phyloP scores from a whole-genome alignment of 2,888 invertebrate genomes.

The Quadriops clusia region DNA sequence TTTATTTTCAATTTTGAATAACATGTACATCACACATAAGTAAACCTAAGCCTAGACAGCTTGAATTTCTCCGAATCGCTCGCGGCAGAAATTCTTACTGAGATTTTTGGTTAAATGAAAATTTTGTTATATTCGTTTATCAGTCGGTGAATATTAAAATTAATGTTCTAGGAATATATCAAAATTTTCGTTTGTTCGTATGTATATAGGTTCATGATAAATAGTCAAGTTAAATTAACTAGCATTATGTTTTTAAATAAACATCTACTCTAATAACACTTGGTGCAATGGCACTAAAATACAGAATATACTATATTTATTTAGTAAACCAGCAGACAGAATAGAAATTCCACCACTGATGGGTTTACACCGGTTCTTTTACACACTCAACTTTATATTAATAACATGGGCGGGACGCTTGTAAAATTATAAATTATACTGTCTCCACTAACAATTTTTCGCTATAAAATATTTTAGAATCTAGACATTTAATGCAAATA shows the following conservation, averaged over 20 bases:
- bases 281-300: constrained; percentile 35
- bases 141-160: constrained; percentile 11
- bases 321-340: constrained; percentile 31
- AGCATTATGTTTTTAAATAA: constrained; percentile 29
- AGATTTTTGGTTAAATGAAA: constrained; percentile 31
- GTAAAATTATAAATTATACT: constrained; percentile 10
- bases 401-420: constrained; percentile 6
- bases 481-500: constrained; percentile 11
- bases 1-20: constrained; percentile 40
- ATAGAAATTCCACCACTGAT: constrained; percentile 37
- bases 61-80: too few species aligned
- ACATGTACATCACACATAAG: constrained; percentile 41
- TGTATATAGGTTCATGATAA: too few species aligned
- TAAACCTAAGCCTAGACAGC: constrained; percentile 31
- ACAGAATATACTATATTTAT: constrained; percentile 20
- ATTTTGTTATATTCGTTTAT: constrained; percentile 31
- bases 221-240: constrained; percentile 15
- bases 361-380: constrained; percentile 15
- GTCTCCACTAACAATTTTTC: constrained; percentile 16
- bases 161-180: constrained; percentile 25
- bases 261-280: constrained; percentile 33
- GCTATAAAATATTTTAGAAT: constrained; percentile 19
- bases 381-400: constrained; percentile 6
- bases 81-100: too few species aligned
- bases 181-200: constrained; percentile 33